Conservation (phyloP, 1,140 invertebrate genomes). For the Cylas formicarius region DNA sequence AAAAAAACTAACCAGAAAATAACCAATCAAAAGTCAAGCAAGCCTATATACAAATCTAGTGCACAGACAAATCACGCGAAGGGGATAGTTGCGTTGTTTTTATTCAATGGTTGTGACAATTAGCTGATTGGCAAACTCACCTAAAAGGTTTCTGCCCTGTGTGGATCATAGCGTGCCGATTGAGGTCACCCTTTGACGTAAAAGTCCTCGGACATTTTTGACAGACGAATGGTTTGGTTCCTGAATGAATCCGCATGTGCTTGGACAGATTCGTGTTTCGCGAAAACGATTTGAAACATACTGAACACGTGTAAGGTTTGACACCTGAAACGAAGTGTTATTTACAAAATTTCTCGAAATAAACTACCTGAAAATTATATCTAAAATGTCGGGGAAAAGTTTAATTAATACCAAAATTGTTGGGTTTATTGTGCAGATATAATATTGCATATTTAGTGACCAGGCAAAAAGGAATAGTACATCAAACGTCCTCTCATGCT, state of each 20-base stretch:
- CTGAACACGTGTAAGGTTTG: slow-evolving; percentile 23
- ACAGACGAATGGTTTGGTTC: slow-evolving; percentile 63
- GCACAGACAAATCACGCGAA: too few species aligned
- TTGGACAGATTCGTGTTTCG: slow-evolving; percentile 78
- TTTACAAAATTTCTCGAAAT: too few species aligned
- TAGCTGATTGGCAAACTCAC: too few species aligned
- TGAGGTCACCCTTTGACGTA: slow-evolving; percentile 60
- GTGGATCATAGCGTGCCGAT: slow-evolving; percentile 62
- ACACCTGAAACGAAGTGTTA: slow-evolving; percentile 16
- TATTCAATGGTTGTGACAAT: too few species aligned
- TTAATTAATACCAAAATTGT: not conserved
- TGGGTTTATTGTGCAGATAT: too few species aligned
- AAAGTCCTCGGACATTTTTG: slow-evolving; percentile 66
- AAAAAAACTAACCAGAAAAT: not conserved
- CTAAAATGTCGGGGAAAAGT: too few species aligned
- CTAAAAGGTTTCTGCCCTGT: slow-evolving; percentile 62
- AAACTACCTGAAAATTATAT: too few species aligned
- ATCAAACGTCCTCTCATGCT: too few species aligned
- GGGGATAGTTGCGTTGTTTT: too few species aligned
- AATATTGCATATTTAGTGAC: too few species aligned
- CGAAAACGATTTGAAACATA: slow-evolving; percentile 53
- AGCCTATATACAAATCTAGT: too few species aligned
- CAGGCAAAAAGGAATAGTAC: too few species aligned
- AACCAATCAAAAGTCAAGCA: not conserved
- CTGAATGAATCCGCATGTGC: slow-evolving; percentile 69